A percentile compares a stretch with the other conserved stretches of the same genome.
Evolutionary conservation across 2,113 vertebrate species (phyloP).

Genomic region (Heliornis fulica): DNA sequence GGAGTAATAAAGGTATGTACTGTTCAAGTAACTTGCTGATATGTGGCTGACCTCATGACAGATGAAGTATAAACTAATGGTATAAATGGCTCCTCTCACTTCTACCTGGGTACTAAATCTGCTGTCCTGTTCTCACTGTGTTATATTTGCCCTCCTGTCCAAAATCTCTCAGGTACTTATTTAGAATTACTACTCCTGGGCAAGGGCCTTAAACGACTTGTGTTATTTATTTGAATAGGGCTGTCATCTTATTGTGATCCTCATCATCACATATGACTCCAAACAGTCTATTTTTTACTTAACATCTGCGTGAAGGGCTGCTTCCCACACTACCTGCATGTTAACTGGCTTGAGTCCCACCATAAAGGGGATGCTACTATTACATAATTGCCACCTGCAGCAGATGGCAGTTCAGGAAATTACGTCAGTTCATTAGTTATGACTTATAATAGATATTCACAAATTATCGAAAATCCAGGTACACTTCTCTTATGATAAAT

Average conservation of each 20-base stretch:
- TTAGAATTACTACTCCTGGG: neutral
- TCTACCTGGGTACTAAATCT: neutral
- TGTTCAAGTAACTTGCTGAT: neutral
- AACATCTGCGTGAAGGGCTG: conserved; percentile 45
- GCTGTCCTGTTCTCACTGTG: neutral
- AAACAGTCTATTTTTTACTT: conserved; percentile 36
- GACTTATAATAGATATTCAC: neutral
- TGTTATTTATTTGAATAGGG: conserved; percentile 31
- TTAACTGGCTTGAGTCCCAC: conserved; percentile 2
- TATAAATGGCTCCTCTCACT: neutral
- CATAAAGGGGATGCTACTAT: conserved; percentile 2
- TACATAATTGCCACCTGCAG: conserved; percentile 35
- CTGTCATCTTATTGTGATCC: neutral
- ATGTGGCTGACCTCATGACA: neutral
- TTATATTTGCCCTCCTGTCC: neutral
- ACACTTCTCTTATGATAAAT: neutral
- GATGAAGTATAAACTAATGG: neutral
- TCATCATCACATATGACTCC: neutral
- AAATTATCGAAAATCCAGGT: conserved; percentile 12
- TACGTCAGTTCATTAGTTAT: conserved; percentile 8
- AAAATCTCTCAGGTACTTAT: neutral
- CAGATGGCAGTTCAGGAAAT: conserved; percentile 23
- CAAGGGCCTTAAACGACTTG: neutral
- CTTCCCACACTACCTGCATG: conserved; percentile 38
- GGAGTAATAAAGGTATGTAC: neutral